phyloP scores from a whole-genome alignment of 2,113 vertebrate genomes.

The Callithrix jacchus region DNA sequence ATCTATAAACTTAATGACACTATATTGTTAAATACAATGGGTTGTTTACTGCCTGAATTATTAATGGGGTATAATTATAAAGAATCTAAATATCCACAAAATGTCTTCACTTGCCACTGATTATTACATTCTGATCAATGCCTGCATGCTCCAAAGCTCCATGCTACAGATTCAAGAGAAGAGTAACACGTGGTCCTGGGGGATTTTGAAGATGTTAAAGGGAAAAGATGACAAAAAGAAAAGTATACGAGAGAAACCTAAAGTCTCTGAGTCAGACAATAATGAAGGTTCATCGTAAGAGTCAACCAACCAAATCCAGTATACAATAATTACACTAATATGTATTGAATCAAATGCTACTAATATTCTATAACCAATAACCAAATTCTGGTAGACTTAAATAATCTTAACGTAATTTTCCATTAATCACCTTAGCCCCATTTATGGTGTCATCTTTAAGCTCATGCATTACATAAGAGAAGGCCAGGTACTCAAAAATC shows the following conservation, averaged over 20 bases:
- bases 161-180: constrained; percentile 85
- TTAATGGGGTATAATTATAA: neutral
- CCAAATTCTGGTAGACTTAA: constrained; percentile 55
- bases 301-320: constrained; percentile 72
- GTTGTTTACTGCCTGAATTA: neutral
- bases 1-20: neutral
- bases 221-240: constrained; percentile 89
- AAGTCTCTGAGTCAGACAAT: constrained; percentile 87
- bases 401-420: constrained; percentile 7
- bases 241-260: constrained; percentile 84
- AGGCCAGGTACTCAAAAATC: neutral
- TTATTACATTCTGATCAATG: constrained; percentile 79
- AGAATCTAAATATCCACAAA: constrained; percentile 40
- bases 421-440: constrained; percentile 34
- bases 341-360: constrained; percentile 79
- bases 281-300: constrained; percentile 93
- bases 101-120: constrained; percentile 47
- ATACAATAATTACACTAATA: constrained; percentile 82
- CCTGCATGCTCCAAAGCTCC: constrained; percentile 87
- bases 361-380: constrained; percentile 81
- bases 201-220: constrained; percentile 92
- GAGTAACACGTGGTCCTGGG: constrained; percentile 84
- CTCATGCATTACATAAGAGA: neutral
- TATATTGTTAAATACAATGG: neutral
- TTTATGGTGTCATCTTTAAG: neutral